These are phyloP conservation scores for Centrocercus urophasianus DNA, from an alignment of 2,113 vertebrate species.

Conservation along the genomic window DNA sequence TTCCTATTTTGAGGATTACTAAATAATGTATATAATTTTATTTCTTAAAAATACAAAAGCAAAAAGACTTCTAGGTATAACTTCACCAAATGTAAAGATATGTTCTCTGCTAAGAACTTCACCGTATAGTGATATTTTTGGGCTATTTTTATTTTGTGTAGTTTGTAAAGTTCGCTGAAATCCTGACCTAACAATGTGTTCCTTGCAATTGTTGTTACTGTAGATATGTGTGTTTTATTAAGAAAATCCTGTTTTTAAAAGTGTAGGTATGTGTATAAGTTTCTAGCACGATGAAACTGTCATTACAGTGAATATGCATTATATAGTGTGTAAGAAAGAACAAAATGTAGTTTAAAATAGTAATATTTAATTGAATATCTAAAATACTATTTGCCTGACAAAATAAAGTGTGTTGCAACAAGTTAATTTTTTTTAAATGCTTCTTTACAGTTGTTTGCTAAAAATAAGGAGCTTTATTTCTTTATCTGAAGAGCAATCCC, in stretches of 20 bases:
- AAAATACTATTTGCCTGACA: slow-evolving; percentile 78
- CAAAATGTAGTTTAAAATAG: slow-evolving; percentile 69
- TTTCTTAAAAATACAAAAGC: slow-evolving; percentile 63
- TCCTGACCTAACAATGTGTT: slow-evolving; percentile 59
- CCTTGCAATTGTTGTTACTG: slow-evolving; percentile 67
- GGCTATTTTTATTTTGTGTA: slow-evolving; percentile 69
- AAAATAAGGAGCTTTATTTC: background rate
- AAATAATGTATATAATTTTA: slow-evolving; percentile 83
- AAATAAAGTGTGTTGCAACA: slow-evolving; percentile 83
- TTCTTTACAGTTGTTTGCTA: background rate
- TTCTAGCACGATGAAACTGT: slow-evolving; percentile 82
- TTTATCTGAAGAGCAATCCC: background rate
- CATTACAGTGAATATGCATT: slow-evolving; percentile 79
- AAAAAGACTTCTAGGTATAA: slow-evolving; percentile 70
- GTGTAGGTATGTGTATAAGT: slow-evolving; percentile 76
- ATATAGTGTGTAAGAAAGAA: slow-evolving; percentile 73
- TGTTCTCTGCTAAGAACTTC: slow-evolving; percentile 57
- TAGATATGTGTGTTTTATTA: slow-evolving; percentile 74
- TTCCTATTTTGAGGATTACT: slow-evolving; percentile 75
- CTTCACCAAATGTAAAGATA: slow-evolving; percentile 84
- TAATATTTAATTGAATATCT: slow-evolving; percentile 76
- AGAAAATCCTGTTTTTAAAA: slow-evolving; percentile 61
- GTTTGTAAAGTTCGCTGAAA: slow-evolving; percentile 70
- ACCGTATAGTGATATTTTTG: slow-evolving; percentile 23
- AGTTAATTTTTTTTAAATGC: background rate